phyloP scores from a whole-genome alignment of 2,888 invertebrate genomes.

The Tenthredo livida region DNA sequence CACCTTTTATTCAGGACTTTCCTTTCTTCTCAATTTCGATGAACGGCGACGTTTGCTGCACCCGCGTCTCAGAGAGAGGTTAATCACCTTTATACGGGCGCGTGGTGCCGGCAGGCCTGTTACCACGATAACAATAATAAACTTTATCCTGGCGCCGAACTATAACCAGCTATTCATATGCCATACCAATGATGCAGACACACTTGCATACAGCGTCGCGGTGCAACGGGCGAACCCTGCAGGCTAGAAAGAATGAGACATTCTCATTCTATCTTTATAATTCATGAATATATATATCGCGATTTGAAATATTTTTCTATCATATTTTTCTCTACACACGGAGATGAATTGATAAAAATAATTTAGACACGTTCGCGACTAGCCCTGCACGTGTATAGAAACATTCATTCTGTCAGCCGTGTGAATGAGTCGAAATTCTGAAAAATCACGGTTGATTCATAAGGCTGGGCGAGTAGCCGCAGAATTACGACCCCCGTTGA shows the following conservation, averaged over 20 bases:
- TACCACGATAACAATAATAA: conserved; percentile 52
- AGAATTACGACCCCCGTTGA: conserved; percentile 7
- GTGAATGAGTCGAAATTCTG: background rate
- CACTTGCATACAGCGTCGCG: conserved; percentile 13
- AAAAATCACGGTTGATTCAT: conserved; percentile 8
- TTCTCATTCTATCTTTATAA: too few species aligned
- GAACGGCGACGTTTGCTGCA: background rate
- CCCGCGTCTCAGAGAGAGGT: conserved; percentile 34
- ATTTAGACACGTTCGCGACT: too few species aligned
- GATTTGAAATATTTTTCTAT: too few species aligned
- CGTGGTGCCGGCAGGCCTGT: conserved; percentile 51
- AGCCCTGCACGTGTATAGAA: background rate
- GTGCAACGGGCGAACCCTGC: background rate
- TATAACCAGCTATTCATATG: conserved; percentile 38
- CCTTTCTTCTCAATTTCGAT: conserved; percentile 11
- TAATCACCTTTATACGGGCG: conserved; percentile 50
- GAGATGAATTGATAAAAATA: too few species aligned
- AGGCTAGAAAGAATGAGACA: too few species aligned
- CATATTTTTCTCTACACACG: too few species aligned
- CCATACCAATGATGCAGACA: conserved; percentile 13
- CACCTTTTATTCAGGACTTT: background rate
- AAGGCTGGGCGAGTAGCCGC: background rate
- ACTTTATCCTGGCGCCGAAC: conserved; percentile 52
- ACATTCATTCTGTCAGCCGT: background rate
- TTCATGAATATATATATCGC: too few species aligned